A percentile compares a stretch with the other conserved stretches of the same genome.
Conservation (phyloP, 2,797 vertebrate genomes). For the Sebastes cheni region DNA sequence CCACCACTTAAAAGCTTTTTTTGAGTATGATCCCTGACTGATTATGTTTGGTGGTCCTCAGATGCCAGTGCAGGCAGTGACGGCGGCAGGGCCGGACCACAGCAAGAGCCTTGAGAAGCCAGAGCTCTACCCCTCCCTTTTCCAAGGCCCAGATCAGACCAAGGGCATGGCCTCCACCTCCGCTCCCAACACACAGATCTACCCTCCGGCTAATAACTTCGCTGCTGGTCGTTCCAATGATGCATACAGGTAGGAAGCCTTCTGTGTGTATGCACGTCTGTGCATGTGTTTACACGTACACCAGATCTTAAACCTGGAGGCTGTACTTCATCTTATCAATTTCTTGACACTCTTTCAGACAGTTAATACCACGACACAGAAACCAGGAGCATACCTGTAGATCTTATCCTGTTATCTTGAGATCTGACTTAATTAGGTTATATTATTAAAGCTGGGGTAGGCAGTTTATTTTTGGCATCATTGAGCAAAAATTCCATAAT, state of each 20-base stretch:
- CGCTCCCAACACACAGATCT: constrained; percentile 86
- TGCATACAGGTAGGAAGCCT: constrained; percentile 86
- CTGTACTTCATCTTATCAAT: not conserved
- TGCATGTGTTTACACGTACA: not conserved
- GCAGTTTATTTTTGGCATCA: not conserved
- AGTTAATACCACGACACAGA: too few relatives aligned
- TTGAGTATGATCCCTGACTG: not conserved
- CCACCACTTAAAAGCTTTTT: not conserved
- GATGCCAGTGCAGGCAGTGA: constrained; percentile 87
- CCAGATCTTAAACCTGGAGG: not conserved
- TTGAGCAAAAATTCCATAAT: too few relatives aligned
- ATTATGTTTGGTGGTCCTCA: constrained; percentile 43
- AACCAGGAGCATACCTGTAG: not conserved
- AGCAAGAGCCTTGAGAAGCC: constrained; percentile 89
- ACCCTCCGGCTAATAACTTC: constrained; percentile 86
- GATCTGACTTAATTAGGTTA: constrained; percentile 3
- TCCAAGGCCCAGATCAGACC: constrained; percentile 83
- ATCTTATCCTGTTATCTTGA: not conserved
- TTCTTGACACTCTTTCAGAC: not conserved
- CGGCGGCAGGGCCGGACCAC: constrained; percentile 82
- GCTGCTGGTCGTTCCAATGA: constrained; percentile 80
- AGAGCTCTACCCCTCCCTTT: constrained; percentile 80
- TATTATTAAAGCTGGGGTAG: not conserved
- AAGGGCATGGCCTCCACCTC: constrained; percentile 88
- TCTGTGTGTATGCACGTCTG: not conserved